Conservation (phyloP, 2,888 invertebrate species). For the Tenthredo notha region DNA sequence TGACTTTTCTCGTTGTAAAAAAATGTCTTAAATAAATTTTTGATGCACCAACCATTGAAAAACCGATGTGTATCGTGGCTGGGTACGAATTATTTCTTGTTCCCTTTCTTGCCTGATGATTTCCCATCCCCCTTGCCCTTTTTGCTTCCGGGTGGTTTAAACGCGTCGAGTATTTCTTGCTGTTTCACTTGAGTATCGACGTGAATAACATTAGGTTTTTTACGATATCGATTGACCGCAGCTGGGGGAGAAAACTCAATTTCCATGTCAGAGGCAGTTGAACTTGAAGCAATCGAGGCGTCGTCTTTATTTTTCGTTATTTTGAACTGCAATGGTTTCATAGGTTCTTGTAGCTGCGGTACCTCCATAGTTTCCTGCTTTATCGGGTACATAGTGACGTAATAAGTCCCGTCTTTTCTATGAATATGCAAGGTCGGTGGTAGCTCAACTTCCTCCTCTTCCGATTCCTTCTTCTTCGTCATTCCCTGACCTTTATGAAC, state of each 20-base stretch:
- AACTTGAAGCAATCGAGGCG: slow-evolving; percentile 68
- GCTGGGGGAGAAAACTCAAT: slow-evolving; percentile 77
- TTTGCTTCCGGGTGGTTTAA: slow-evolving; percentile 59
- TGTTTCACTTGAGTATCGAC: slow-evolving; percentile 74
- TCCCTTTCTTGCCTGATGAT: slow-evolving; percentile 57
- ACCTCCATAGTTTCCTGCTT: slow-evolving; percentile 66
- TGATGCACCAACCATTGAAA: slow-evolving; percentile 1
- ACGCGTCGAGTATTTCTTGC: slow-evolving; percentile 71
- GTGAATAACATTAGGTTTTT: slow-evolving; percentile 74
- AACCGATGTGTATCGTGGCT: background rate
- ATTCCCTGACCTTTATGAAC: slow-evolving; percentile 58
- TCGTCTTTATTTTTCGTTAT: slow-evolving; percentile 72
- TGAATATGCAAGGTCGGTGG: slow-evolving; percentile 75
- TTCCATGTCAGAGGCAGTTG: slow-evolving; percentile 76
- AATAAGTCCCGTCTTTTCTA: slow-evolving; percentile 74
- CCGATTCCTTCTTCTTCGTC: slow-evolving; percentile 57
- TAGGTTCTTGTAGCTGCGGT: slow-evolving; percentile 68
- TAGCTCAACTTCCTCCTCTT: slow-evolving; percentile 64
- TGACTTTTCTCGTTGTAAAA: background rate
- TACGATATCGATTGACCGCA: slow-evolving; percentile 70
- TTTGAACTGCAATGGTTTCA: slow-evolving; percentile 75
- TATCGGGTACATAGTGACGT: slow-evolving; percentile 77
- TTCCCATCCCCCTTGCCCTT: slow-evolving; percentile 50
- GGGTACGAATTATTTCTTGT: slow-evolving; percentile 50
- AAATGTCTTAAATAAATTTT: background rate